phyloP scores from a whole-genome alignment of 2,797 vertebrate species.

The Xiphophorus birchmanni region DNA sequence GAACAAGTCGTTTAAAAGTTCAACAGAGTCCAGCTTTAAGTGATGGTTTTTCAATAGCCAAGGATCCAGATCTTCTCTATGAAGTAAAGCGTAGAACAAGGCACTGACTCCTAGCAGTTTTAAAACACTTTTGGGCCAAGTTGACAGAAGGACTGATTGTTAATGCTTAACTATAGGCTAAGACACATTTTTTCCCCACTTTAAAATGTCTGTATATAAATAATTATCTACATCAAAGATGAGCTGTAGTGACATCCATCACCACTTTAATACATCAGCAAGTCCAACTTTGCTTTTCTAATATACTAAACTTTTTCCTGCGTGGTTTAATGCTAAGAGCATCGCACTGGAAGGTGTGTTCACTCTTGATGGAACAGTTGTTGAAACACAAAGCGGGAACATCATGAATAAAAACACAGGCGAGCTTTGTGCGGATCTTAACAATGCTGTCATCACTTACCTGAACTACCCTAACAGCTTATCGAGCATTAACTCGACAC shows the following conservation, averaged over 20 bases:
- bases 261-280: neutral
- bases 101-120: too few relatives aligned
- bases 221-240: neutral
- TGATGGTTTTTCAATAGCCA: too few relatives aligned
- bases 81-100: too few relatives aligned
- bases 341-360: neutral
- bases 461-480: neutral
- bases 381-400: neutral
- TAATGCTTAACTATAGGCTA: neutral
- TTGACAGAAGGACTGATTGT: neutral
- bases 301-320: neutral
- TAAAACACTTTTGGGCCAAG: neutral
- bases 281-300: neutral
- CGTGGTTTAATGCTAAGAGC: neutral
- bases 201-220: neutral
- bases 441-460: slow-evolving; percentile 11
- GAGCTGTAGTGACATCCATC: too few relatives aligned
- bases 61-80: too few relatives aligned
- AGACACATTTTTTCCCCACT: neutral
- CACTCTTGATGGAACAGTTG: neutral
- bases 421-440: neutral
- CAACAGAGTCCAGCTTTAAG: too few relatives aligned
- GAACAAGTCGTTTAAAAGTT: too few relatives aligned
- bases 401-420: neutral
- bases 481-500: neutral